Base-by-base conservation (phyloP, 2,113 vertebrate species). In the Scartelaos histophorus region DNA sequence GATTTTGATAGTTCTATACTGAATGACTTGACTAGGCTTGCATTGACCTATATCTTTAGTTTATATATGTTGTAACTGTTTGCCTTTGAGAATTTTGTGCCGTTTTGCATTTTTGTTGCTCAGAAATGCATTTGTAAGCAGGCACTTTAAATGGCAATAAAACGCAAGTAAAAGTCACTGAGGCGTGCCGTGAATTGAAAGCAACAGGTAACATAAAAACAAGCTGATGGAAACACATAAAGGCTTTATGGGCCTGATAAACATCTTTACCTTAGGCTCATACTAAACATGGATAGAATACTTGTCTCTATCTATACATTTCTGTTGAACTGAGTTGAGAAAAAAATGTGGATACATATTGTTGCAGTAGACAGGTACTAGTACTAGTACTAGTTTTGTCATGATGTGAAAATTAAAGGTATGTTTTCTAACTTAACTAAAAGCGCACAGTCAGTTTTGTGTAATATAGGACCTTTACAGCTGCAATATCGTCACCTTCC, bases 191-290 rank as follows among this genome's bases (percentile, higher is more conserved):
- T 43, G 34, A 43, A n/a, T 38, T 19, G 34, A 35, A 21, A 38
- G 34, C 29, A n/a, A 64, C 58, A 61, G 58, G 58, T 62, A 34
- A 19, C 16, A 62, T 62, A 62, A 35, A 62, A 60, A 35, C 17
- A 64, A 38, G 29, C 60, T 35, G 60, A 64, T 64, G 61, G 61
- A 38, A 64, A 38, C 34, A 64, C 61, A 64, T 64, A 64, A 64
- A 64, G 34, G 17, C 10, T 64, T 61, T 24, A 61, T 34, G 25
- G 24, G 5, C 25, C 58, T 61, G 25, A 61, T 61, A 61, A 61
- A 61, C 25, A 61, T 61, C 58, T 61, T 61, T 61, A 60, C 58
- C 58, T 61, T 61, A 61, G 61, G 61, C 61, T 38, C 17, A 12
- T n/a, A 38, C 17, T 64, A 64, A 64, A 64, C 34, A 64, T n/a